Base-by-base conservation (phyloP, 1,140 invertebrate species). In the Lepidurus couesii region DNA sequence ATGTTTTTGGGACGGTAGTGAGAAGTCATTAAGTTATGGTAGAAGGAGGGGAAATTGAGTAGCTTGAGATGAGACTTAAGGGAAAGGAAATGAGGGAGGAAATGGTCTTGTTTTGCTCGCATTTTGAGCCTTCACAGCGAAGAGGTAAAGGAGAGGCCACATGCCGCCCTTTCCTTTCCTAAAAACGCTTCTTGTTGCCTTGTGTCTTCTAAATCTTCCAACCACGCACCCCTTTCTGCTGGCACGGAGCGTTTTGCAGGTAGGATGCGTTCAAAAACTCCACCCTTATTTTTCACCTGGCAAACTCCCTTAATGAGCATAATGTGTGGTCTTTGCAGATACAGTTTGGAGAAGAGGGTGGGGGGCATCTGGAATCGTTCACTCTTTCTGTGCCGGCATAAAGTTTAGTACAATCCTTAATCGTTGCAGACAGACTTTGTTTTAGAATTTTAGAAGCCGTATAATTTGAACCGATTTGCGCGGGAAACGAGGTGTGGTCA, bases 241-340 rank as follows among this genome's bases (percentile, higher is more conserved):
- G 53, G 1, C 53, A 34, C 53, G 16, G 53, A 65, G 16, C 53
- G 53, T 65, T 65, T 21, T n/a, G 53, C 53, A 65, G 53, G 53
- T 65, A 65, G 13, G 21, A 34, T 34, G 53, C 53, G 53, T 65
- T 21, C 21, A 65, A 65, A 21, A 13, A 65, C 53, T 65, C 53
- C 53, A 65, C 53, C 53, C 53, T 65, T 65, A 10, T 65, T 65
- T 65, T 65, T 65, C 53, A 65, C 53, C 53, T 65, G 34, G 53
- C 53, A 65, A 65, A 65, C 53, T 65, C 53, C 53, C 53, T 65
- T 65, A 65, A 65, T 65, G 53, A 65, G 53, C 21, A 5, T 9
- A 65, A 65, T 65, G 53, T 65, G 53, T 65, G 53, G 53, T 65
- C 53, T 65, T 34, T 65, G 53, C 53, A 21, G 53, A 65, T 21